Conservation (phyloP, 2,113 vertebrate genomes). For the Dromas ardeola region DNA sequence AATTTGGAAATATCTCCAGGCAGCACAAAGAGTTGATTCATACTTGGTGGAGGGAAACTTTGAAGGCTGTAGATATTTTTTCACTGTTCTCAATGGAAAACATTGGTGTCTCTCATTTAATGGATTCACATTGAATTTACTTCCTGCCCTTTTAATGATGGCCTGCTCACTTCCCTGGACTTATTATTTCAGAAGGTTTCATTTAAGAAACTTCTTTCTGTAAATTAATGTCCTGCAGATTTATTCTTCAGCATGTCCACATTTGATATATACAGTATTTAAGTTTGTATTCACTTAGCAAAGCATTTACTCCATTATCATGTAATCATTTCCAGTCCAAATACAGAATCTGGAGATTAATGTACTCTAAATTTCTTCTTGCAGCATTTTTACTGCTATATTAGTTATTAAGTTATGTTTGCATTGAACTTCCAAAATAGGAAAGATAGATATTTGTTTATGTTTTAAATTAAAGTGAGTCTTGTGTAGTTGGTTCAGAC, state of each 20-base stretch:
- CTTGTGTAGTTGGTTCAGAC: conserved; percentile 11
- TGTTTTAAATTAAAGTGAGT: conserved; percentile 44
- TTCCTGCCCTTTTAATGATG: conserved; percentile 21
- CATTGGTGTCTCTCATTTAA: neutral
- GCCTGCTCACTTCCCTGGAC: conserved; percentile 22
- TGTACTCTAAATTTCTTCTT: conserved; percentile 71
- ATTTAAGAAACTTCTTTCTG: conserved; percentile 56
- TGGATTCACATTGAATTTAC: neutral
- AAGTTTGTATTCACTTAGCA: conserved; percentile 73
- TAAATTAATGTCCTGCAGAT: conserved; percentile 67
- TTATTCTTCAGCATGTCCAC: conserved; percentile 45
- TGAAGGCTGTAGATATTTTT: neutral
- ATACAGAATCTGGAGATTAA: conserved; percentile 69
- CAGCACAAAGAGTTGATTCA: neutral
- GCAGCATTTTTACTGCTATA: conserved; percentile 70
- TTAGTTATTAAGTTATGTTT: conserved; percentile 72
- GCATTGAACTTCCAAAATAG: conserved; percentile 61
- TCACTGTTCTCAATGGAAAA: neutral
- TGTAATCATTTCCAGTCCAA: conserved; percentile 69
- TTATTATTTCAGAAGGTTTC: conserved; percentile 64
- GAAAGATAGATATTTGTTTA: conserved; percentile 68
- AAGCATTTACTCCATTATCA: conserved; percentile 75
- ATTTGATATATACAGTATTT: conserved; percentile 71
- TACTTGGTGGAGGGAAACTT: neutral
- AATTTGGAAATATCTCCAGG: neutral